Conservation (phyloP, 1,140 invertebrate genomes). For the Drosophila guanche region DNA sequence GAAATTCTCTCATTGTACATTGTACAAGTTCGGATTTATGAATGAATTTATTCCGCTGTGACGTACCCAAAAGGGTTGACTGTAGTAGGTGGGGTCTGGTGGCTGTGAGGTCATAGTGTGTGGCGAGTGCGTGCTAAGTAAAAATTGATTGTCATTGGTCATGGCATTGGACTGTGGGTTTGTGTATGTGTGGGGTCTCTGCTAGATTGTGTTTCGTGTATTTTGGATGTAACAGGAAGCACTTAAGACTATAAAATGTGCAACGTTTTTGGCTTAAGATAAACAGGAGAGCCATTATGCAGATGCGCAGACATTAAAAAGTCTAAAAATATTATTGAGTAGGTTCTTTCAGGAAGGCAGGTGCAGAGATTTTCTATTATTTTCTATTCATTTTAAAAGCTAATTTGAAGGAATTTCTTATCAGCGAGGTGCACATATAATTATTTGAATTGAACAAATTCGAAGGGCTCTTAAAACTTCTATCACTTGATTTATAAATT, state of each 20-base stretch:
- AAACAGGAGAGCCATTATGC: too few species aligned
- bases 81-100: not conserved
- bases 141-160: conserved; percentile 75
- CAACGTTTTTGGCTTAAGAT: too few species aligned
- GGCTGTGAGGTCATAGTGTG: conserved; percentile 10
- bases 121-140: conserved; percentile 57
- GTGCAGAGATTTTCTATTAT: too few species aligned
- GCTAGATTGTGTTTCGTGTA: too few species aligned
- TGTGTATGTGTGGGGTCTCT: too few species aligned
- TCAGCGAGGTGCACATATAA: not conserved
- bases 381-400: too few species aligned
- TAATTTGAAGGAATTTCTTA: not conserved
- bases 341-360: too few species aligned
- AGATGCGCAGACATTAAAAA: too few species aligned
- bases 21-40: conserved; percentile 60
- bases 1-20: conserved; percentile 66
- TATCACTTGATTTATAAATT: conserved; percentile 18
- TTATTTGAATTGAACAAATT: too few species aligned
- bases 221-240: too few species aligned
- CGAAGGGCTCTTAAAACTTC: conserved; percentile 4
- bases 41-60: conserved; percentile 55
- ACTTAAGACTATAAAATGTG: too few species aligned
- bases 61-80: conserved; percentile 42
- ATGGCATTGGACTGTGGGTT: conserved; percentile 49
- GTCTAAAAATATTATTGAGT: too few species aligned